phyloP scores from a whole-genome alignment of 2,113 vertebrate genomes.

The Oophaga pumilio region DNA sequence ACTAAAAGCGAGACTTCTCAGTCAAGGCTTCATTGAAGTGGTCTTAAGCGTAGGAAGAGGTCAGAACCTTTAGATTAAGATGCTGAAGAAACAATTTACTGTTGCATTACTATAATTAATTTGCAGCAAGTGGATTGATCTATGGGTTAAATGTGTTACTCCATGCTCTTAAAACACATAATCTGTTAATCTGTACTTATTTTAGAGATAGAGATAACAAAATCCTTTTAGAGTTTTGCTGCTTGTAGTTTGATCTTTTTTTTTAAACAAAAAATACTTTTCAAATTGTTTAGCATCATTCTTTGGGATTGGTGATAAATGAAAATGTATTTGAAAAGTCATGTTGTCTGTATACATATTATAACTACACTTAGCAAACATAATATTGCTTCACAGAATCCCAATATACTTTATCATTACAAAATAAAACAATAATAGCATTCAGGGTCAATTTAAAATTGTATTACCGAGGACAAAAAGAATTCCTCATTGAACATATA shows the following conservation, averaged over 20 bases:
- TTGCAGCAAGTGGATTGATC: neutral
- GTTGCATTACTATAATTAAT: conserved; percentile 10
- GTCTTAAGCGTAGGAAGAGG: neutral
- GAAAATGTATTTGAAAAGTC: no score
- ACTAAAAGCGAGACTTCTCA: neutral
- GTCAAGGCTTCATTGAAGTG: neutral
- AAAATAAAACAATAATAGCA: no score
- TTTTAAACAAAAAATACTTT: neutral
- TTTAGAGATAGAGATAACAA: neutral
- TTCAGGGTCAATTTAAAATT: no score
- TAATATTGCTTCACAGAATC: no score
- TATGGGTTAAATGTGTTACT: neutral
- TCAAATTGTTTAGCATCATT: neutral
- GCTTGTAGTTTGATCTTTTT: neutral
- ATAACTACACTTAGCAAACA: no score
- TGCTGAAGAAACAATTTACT: neutral
- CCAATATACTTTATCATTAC: no score
- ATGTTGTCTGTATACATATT: no score
- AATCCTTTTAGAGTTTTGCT: neutral
- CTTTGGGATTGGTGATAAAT: neutral
- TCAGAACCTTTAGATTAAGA: neutral
- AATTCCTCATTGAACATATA: neutral
- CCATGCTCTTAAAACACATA: neutral
- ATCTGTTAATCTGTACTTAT: neutral
- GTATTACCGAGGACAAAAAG: no score